A percentile compares a stretch with the other conserved stretches of the same genome.
phyloP scores from a whole-genome alignment of 2,797 vertebrate genomes.

The Coregonus ussuriensis region DNA sequence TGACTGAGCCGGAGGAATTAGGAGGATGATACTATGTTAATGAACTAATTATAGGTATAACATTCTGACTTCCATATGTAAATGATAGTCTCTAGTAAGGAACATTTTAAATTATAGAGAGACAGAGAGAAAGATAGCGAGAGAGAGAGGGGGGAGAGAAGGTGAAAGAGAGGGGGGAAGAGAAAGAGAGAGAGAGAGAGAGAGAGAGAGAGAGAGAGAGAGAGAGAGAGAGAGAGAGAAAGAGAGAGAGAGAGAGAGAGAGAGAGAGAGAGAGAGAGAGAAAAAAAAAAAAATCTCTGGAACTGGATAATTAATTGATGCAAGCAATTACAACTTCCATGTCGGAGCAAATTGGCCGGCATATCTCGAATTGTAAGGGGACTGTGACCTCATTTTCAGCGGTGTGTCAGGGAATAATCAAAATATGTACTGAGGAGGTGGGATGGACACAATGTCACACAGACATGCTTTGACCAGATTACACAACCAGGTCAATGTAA shows the following conservation, averaged over 20 bases:
- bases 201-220: slow-evolving; percentile 56
- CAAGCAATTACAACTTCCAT: slow-evolving; percentile 79
- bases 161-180: slow-evolving; percentile 40
- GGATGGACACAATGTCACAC: slow-evolving; percentile 55
- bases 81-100: slow-evolving; percentile 75
- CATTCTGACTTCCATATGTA: slow-evolving; percentile 71
- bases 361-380: slow-evolving; percentile 75
- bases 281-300: slow-evolving; percentile 34
- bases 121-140: slow-evolving; percentile 4
- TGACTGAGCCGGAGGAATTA: slow-evolving; percentile 33
- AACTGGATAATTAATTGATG: slow-evolving; percentile 73
- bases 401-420: slow-evolving; percentile 76
- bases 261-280: slow-evolving; percentile 37
- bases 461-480: slow-evolving; percentile 44
- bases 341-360: slow-evolving; percentile 78
- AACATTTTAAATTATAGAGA: slow-evolving; percentile 76
- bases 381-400: slow-evolving; percentile 78
- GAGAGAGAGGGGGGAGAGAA: slow-evolving; percentile 26
- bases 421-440: slow-evolving; percentile 71
- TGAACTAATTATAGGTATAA: slow-evolving; percentile 79
- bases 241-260: slow-evolving; percentile 37
- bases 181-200: slow-evolving; percentile 20
- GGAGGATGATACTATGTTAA: slow-evolving; percentile 65
- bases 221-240: slow-evolving; percentile 38
- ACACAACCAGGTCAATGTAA: slow-evolving; percentile 57